Evolutionary conservation across 2,888 invertebrate species (phyloP).

Genomic region (Frankliniella intonsa): DNA sequence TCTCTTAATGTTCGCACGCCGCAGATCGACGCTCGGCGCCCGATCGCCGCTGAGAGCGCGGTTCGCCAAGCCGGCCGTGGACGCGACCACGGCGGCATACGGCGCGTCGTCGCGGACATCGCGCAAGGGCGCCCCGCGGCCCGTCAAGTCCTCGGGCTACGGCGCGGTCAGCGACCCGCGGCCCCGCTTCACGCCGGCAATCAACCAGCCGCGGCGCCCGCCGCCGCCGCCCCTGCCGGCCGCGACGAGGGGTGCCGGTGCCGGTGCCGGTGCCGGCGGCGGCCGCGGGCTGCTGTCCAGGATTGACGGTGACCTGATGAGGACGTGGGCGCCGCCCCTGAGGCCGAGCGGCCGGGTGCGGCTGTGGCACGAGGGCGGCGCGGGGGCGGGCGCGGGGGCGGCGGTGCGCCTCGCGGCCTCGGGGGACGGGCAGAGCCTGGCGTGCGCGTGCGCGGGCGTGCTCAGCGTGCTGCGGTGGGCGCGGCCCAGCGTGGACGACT

Average conservation of each 20-base stretch:
- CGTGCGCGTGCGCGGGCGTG: slow-evolving; percentile 34
- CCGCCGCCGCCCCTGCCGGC: not conserved
- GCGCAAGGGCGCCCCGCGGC: not conserved
- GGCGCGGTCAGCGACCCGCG: not conserved
- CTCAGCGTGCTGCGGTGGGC: slow-evolving; percentile 33
- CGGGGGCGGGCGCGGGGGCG: not conserved
- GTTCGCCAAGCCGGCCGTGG: not conserved
- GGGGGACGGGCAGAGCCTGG: slow-evolving; percentile 34
- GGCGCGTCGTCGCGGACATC: too few relatives aligned
- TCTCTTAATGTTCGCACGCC: not conserved
- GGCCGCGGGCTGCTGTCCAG: not conserved
- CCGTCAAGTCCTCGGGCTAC: not conserved
- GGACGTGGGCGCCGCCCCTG: not conserved
- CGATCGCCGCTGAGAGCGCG: not conserved
- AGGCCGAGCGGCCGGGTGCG: not conserved
- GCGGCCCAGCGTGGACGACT: slow-evolving; percentile 31
- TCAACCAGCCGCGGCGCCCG: not conserved
- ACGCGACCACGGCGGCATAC: not conserved
- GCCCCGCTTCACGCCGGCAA: not conserved
- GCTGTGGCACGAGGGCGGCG: not conserved
- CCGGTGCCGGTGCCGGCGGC: not conserved
- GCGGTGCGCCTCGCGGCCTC: not conserved
- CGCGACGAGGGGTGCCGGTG: not conserved
- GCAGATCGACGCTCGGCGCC: not conserved
- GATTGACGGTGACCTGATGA: not conserved